Base-by-base conservation (phyloP, 2,888 invertebrate genomes). In the Neelides folsomi region DNA sequence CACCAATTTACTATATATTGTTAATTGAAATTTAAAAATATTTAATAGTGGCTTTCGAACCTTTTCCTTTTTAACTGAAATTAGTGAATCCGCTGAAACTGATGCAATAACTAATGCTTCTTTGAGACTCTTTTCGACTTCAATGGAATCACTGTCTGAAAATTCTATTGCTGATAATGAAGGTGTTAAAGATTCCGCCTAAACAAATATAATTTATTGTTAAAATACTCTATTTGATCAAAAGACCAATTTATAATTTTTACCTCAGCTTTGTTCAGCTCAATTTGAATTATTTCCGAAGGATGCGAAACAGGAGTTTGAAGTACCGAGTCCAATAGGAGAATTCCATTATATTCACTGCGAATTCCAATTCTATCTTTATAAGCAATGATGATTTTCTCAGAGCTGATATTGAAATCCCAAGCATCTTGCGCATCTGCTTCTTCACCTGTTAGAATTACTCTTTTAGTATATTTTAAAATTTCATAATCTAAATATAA, bases 331-430 rank as follows among this genome's bases (percentile, higher is more conserved):
- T 90, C 89, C 65, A 93, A 74, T 53, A 93, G 74, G 49, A 93
- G 75, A 50, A 90, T 87, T 57, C 92, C 90, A 74, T 89, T 90
- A 71, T 90, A 86, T 71, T 92, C 90, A 51, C 85, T 83, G 55
- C 93, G 79, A 56, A 88, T 80, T 59, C 89, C 87, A 64, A 92
- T 76, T 58, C 82, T 81, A 67, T 78, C 78, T 62, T 81, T 82
- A 75, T 89, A 85, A 73, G 85, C 84, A 67, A 88, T 81, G 64
- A 90, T 77, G 63, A 90, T 79, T 69, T 86, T 81, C 71, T 90
- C 89, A 67, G 83, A 80, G 56, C 82, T 81, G 1, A 59, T 44
- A 45, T 43, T 49, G 34, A 62, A 59, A 44, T 58, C 53, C 62
- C 62, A 62, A 2, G 36, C 2, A 9, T 49, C 47, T 3, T 47